Evolutionary conservation across 2,888 invertebrate species (phyloP).

Genomic region (Dendrolimus pini): DNA sequence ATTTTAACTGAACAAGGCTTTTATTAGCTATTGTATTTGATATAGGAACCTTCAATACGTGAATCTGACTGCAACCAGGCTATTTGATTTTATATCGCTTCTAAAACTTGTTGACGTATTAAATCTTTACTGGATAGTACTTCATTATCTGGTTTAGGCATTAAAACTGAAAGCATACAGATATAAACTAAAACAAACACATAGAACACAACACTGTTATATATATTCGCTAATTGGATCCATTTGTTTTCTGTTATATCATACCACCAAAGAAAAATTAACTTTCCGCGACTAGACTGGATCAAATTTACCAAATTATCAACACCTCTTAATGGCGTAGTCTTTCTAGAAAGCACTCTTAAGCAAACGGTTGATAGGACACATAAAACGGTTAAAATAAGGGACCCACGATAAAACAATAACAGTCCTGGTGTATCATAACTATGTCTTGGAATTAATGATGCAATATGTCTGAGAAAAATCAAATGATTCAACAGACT

Average conservation of each 20-base stretch:
- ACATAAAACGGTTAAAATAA: slow-evolving; percentile 22
- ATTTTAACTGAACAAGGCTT: too few species aligned
- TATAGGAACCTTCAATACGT: too few species aligned
- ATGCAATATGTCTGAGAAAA: slow-evolving; percentile 21
- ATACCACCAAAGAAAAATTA: background rate
- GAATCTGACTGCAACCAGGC: too few species aligned
- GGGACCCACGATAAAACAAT: slow-evolving; percentile 29
- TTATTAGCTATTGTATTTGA: background rate
- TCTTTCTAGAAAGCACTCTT: slow-evolving; percentile 16
- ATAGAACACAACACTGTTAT: slow-evolving; percentile 22
- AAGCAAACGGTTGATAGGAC: slow-evolving; percentile 25
- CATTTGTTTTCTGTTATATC: slow-evolving; percentile 11
- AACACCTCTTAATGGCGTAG: background rate
- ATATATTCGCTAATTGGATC: slow-evolving; percentile 27
- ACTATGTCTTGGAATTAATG: slow-evolving; percentile 25
- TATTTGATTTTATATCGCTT: too few species aligned
- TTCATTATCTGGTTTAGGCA: slow-evolving; percentile 24
- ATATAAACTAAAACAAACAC: slow-evolving; percentile 22
- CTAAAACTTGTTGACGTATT: too few species aligned
- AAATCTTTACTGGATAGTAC: too few species aligned
- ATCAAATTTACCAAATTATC: background rate
- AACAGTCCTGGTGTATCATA: slow-evolving; percentile 29
- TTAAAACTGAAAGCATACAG: slow-evolving; percentile 20
- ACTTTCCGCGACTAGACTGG: background rate
- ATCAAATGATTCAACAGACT: slow-evolving; percentile 31